These are phyloP conservation scores for Clarias magur DNA, from an alignment of 2,113 vertebrate genomes.

Conservation along the genomic window DNA sequence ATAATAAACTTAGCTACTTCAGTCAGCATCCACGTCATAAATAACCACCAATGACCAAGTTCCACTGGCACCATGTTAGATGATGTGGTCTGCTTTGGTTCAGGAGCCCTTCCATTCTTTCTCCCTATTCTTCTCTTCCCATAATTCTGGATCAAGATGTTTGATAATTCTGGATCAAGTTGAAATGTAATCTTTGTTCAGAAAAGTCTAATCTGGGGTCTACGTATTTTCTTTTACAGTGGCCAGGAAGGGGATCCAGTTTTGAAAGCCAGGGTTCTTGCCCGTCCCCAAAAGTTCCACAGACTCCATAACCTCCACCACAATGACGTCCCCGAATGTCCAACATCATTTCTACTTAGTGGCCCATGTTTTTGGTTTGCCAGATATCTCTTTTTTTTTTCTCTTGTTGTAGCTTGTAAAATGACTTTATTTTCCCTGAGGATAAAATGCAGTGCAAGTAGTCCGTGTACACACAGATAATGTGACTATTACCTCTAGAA, in stretches of 20 bases:
- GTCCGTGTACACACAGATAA: constrained; percentile 13
- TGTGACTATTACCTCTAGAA: constrained; percentile 25
- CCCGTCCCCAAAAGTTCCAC: constrained; percentile 87
- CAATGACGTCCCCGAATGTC: background rate
- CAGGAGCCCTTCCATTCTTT: no score
- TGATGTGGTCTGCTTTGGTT: no score
- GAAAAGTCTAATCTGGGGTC: background rate
- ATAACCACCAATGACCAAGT: no score
- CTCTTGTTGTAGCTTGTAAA: constrained; percentile 36
- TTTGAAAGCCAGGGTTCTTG: constrained; percentile 98
- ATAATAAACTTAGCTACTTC: no score
- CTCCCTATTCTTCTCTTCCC: no score
- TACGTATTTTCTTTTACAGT: constrained; percentile 73
- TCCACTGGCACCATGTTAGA: no score
- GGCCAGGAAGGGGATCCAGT: constrained; percentile 90
- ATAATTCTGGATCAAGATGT: no score
- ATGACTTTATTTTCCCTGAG: constrained; percentile 18
- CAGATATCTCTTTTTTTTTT: background rate
- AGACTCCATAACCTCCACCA: constrained; percentile 74
- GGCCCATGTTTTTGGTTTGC: constrained; percentile 39
- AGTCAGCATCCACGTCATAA: no score
- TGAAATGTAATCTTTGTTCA: no score
- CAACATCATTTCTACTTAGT: constrained; percentile 13
- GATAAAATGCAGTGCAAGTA: constrained; percentile 20
- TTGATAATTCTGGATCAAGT: no score